Percentiles rank a stretch among this genome's conserved stretches.
Conservation (phyloP, 1,140 invertebrate species). For the Hyles euphorbiae region DNA sequence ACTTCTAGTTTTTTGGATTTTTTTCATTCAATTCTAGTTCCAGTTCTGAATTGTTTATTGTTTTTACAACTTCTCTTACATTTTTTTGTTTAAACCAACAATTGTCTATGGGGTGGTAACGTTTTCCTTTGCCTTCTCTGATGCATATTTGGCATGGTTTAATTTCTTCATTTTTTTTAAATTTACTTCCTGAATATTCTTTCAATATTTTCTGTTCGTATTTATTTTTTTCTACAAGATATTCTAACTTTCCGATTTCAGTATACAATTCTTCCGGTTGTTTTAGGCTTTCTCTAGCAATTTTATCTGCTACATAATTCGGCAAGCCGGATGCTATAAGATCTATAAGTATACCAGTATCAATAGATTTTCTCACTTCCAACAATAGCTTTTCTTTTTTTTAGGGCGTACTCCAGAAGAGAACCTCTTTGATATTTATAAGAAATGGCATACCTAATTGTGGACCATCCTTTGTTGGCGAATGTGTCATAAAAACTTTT, state of each 20-base stretch:
- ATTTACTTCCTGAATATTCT: conserved; percentile 14
- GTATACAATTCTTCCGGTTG: conserved; percentile 33
- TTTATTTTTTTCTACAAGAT: conserved; percentile 27
- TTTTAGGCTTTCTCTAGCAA: conserved; percentile 27
- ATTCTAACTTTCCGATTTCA: conserved; percentile 28
- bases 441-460: no score
- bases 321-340: conserved; percentile 30
- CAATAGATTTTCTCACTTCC: conserved; percentile 25
- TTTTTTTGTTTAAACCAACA: conserved; percentile 32
- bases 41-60: conserved; percentile 28
- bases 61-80: conserved; percentile 8
- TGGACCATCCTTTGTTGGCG: conserved; percentile 32
- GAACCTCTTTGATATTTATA: conserved; percentile 19
- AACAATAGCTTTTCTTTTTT: conserved; percentile 36
- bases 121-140: conserved; percentile 26
- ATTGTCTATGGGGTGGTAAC: conserved; percentile 25
- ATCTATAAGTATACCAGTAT: conserved; percentile 29
- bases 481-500: conserved; percentile 32
- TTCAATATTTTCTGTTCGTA: conserved; percentile 20
- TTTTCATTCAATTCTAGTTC: conserved; percentile 26
- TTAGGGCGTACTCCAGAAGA: conserved; percentile 31
- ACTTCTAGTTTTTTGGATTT: conserved; percentile 29
- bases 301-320: conserved; percentile 28
- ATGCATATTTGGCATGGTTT: conserved; percentile 29
- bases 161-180: conserved; percentile 21